phyloP scores from a whole-genome alignment of 1,140 invertebrate genomes.

The Trichogramma pretiosum region DNA sequence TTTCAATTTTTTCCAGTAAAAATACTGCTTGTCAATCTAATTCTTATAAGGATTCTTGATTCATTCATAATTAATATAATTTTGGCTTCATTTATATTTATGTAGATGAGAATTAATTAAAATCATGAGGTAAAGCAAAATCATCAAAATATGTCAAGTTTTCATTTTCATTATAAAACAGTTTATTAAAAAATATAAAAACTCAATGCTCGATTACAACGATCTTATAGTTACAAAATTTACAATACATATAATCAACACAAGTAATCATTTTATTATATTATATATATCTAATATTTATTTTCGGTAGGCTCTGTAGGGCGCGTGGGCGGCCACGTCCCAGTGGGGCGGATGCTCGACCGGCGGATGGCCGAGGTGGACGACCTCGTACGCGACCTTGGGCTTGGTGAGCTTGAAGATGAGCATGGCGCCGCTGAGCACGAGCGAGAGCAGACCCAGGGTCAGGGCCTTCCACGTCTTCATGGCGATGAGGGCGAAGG shows the following conservation, averaged over 20 bases:
- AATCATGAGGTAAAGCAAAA: too few species aligned
- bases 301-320: constrained; percentile 47
- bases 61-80: too few species aligned
- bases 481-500: constrained; percentile 69
- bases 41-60: too few species aligned
- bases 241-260: constrained; percentile 26
- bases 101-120: too few species aligned
- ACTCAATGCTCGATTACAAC: background rate
- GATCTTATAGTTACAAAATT: constrained; percentile 15
- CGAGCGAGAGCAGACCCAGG: constrained; percentile 71
- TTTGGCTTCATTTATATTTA: too few species aligned
- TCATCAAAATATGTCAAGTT: too few species aligned
- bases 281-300: constrained; percentile 16
- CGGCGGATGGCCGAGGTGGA: constrained; percentile 73
- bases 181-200: too few species aligned
- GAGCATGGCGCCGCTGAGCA: constrained; percentile 68
- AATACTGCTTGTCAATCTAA: too few species aligned
- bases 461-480: constrained; percentile 83
- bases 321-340: constrained; percentile 55
- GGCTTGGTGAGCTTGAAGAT: constrained; percentile 79
- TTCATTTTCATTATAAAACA: too few species aligned
- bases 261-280: constrained; percentile 12
- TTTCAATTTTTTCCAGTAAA: too few species aligned
- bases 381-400: constrained; percentile 71
- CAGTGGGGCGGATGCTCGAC: constrained; percentile 58